phyloP scores from a whole-genome alignment of 2,113 vertebrate genomes.

The Paraplagusia blochii region DNA sequence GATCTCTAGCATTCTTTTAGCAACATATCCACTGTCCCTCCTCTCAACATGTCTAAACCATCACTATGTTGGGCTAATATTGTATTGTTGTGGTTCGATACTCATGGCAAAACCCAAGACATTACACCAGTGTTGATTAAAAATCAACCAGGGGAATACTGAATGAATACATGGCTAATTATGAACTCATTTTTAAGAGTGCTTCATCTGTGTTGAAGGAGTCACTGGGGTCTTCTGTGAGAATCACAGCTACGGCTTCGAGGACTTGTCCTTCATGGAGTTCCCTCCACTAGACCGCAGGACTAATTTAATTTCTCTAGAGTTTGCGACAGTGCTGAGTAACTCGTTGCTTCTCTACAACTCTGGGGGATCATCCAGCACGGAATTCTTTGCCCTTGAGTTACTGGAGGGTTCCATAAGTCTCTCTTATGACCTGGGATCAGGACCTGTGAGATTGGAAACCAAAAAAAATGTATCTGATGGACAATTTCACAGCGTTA shows the following conservation, averaged over 20 bases:
- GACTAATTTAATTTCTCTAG: constrained; percentile 75
- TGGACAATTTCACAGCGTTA: constrained; percentile 74
- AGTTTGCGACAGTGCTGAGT: constrained; percentile 72
- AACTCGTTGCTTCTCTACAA: constrained; percentile 74
- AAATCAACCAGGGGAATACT: too few relatives aligned
- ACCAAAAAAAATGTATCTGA: constrained; percentile 72
- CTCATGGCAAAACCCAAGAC: too few relatives aligned
- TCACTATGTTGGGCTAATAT: too few relatives aligned
- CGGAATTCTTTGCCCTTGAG: constrained; percentile 75
- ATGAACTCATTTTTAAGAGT: neutral
- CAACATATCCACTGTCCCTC: too few relatives aligned
- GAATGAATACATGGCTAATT: too few relatives aligned
- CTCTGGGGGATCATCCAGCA: constrained; percentile 51
- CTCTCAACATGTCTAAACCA: too few relatives aligned
- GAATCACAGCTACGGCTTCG: constrained; percentile 74
- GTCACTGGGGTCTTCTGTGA: constrained; percentile 70
- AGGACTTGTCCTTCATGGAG: constrained; percentile 76
- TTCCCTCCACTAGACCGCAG: constrained; percentile 73
- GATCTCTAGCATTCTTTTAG: too few relatives aligned
- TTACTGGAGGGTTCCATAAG: constrained; percentile 62
- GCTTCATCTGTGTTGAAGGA: constrained; percentile 49
- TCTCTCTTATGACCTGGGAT: constrained; percentile 75
- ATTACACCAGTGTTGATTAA: too few relatives aligned
- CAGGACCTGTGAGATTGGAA: constrained; percentile 67
- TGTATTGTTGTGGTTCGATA: too few relatives aligned